phyloP scores from a whole-genome alignment of 1,140 invertebrate species.

The Thaumatotibia leucotreta region DNA sequence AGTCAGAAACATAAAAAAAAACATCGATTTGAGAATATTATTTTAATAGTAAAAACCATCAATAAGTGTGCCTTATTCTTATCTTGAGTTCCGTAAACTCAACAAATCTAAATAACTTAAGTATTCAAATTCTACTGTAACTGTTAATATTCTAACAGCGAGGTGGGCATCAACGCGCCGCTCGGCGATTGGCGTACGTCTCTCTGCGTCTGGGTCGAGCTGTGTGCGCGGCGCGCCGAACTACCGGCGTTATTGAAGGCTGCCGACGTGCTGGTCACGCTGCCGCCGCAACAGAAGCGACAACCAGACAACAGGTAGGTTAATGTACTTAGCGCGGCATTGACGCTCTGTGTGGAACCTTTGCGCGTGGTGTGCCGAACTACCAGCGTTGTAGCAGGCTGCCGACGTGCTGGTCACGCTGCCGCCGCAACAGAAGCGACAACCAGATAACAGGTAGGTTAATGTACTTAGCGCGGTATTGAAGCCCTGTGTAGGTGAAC shows the following conservation, averaged over 20 bases:
- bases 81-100: no score
- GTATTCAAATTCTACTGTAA: no score
- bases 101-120: no score
- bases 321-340: slow-evolving; percentile 5
- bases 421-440: slow-evolving; percentile 58
- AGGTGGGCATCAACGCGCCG: slow-evolving; percentile 70
- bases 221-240: slow-evolving; percentile 66
- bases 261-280: slow-evolving; percentile 65
- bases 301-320: slow-evolving; percentile 56
- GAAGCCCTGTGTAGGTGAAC: no score
- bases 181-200: slow-evolving; percentile 71
- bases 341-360: no score
- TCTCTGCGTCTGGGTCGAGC: slow-evolving; percentile 69
- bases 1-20: no score
- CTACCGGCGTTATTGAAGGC: slow-evolving; percentile 68
- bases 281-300: slow-evolving; percentile 61
- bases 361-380: no score
- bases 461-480: slow-evolving; percentile 5
- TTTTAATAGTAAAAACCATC: no score
- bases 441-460: slow-evolving; percentile 54
- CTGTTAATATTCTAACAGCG: slow-evolving; percentile 45
- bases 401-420: slow-evolving; percentile 67
- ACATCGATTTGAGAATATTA: no score
- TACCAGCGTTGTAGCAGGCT: slow-evolving; percentile 69
- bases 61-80: no score